A percentile compares a stretch with the other conserved stretches of the same genome.
Evolutionary conservation across 2,797 vertebrate genomes (phyloP).

Genomic region (Graptemys geographica): DNA sequence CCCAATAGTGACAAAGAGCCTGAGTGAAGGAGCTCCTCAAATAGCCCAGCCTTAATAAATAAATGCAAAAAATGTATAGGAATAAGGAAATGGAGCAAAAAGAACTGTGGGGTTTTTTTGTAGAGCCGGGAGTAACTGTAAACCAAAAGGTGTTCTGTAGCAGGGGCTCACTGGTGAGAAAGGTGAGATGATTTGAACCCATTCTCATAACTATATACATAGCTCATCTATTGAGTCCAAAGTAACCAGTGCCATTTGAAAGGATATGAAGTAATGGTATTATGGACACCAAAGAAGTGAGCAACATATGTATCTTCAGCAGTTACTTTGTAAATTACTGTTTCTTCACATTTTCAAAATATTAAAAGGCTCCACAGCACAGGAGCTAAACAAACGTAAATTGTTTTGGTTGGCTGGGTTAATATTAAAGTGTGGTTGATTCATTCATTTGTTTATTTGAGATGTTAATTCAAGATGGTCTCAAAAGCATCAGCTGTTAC

Average conservation of each 20-base stretch:
- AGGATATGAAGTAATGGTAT: neutral
- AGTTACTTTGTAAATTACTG: neutral
- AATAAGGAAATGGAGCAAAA: neutral
- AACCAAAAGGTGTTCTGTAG: neutral
- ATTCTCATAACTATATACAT: neutral
- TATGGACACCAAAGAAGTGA: neutral
- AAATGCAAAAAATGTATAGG: neutral
- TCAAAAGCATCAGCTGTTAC: neutral
- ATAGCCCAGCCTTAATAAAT: neutral
- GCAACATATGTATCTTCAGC: neutral
- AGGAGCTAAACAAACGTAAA: neutral
- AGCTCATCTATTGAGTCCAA: neutral
- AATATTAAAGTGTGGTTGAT: neutral
- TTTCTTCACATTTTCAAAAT: neutral
- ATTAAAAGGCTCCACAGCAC: neutral
- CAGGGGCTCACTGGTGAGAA: neutral
- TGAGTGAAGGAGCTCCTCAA: neutral
- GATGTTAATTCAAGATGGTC: neutral
- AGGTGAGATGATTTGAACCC: neutral
- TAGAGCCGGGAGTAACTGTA: neutral
- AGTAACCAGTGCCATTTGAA: neutral
- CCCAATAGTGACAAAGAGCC: neutral
- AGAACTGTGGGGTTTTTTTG: neutral
- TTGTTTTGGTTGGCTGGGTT: neutral
- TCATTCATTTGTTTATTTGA: neutral